These are phyloP conservation scores for Melieria crassipennis DNA, from an alignment of 2,888 invertebrate species.

Conservation along the genomic window DNA sequence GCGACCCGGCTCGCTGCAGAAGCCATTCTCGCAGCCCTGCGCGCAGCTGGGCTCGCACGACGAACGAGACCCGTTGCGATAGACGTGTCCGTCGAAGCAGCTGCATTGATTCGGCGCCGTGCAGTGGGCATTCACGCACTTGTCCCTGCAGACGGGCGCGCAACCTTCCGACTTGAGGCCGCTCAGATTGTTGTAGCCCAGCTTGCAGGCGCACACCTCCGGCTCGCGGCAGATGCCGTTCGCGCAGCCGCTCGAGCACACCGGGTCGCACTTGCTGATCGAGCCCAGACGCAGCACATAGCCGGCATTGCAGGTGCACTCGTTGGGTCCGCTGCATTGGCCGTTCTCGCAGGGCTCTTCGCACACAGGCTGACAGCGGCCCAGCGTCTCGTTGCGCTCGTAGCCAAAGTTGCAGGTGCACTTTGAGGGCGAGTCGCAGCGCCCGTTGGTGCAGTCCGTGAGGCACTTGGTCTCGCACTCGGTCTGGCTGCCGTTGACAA, in stretches of 20 bases:
- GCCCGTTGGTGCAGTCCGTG: constrained; percentile 63
- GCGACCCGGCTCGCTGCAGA: constrained; percentile 57
- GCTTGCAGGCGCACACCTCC: constrained; percentile 63
- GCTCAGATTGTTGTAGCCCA: constrained; percentile 52
- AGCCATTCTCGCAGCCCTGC: constrained; percentile 64
- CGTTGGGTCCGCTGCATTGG: constrained; percentile 65
- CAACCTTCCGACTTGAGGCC: constrained; percentile 58
- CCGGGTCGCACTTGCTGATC: constrained; percentile 53
- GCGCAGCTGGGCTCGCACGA: constrained; percentile 60
- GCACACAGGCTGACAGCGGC: constrained; percentile 55
- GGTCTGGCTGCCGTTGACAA: constrained; percentile 48
- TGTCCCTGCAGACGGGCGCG: constrained; percentile 67
- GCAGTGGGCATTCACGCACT: constrained; percentile 68
- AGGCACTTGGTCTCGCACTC: constrained; percentile 62
- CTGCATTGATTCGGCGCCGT: constrained; percentile 62
- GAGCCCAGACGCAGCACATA: constrained; percentile 51
- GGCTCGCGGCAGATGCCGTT: constrained; percentile 65
- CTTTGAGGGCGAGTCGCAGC: constrained; percentile 69
- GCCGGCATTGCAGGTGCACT: constrained; percentile 67
- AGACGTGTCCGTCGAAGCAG: constrained; percentile 57
- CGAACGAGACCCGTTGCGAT: constrained; percentile 52
- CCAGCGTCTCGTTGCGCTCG: constrained; percentile 45
- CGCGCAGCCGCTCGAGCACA: constrained; percentile 56
- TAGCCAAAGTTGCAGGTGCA: constrained; percentile 70
- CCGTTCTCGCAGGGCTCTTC: constrained; percentile 55